Evolutionary conservation across 2,113 vertebrate genomes (phyloP), one percentile per base, ranked within the genome.

Genomic region (Mystacornis crossleyi): DNA sequence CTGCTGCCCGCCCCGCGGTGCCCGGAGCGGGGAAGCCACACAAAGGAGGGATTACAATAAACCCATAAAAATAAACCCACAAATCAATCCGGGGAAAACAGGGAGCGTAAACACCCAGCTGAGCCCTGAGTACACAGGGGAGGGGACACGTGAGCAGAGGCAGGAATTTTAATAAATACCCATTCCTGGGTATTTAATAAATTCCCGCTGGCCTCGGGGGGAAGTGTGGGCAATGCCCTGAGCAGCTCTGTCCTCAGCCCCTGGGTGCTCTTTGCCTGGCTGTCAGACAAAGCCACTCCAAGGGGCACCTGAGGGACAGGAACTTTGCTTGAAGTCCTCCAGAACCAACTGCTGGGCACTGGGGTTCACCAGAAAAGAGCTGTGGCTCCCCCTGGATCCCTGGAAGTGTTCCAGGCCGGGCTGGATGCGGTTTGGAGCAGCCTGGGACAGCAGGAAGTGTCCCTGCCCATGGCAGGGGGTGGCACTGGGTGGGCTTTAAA

Each of bases 41-140:
- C 73, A 80, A 50, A 18, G n/a, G 34, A 58, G 58, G 43, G 51
- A 72, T 57, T 20, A 72, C 61, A 95, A 65, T 72, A 47, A 60
- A 15, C 43, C 48, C 57, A 89, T 53, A 54, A 92, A 95, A 95
- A 65, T 65, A 47, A 60, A 15, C 48, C 48, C 57, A 89, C 50
- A 50, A 92, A 95, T 93, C 94, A 83, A 2, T 10, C 33, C 0
- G 1, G 58, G 80, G 66, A 65, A 70, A 80, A 45, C 17, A 4
- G 28, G 31, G 36, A 83, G 23, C 12, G 21, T 72, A 86, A 91
- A 72, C 86, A 83, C 43, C 2, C 9, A 18, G 5, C 10, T 0
- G 4, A 36, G 18, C 23, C 14, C 45, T 34, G 74, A 54, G 81
- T 42, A 42, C 45, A 26, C 45, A 34, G 42, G 89, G 72, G 90